Base-by-base conservation (phyloP, 1,140 invertebrate genomes). In the Sitodiplosis mosellana region DNA sequence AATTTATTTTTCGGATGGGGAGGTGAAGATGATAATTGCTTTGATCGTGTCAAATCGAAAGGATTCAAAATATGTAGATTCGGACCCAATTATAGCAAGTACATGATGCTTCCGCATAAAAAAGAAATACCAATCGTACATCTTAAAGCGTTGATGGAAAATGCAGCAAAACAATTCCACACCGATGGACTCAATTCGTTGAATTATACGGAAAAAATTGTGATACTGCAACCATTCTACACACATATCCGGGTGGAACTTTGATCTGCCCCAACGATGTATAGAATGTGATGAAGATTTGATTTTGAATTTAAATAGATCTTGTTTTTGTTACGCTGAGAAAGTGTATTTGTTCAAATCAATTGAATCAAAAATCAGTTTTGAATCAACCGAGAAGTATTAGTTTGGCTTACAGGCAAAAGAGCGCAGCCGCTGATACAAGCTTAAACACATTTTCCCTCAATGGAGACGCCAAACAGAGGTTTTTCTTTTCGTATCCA, bases 11-110 rank as follows among this genome's bases (percentile, higher is more conserved):
- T 77, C 70, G 88, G 85, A 0, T 89, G 83, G 83, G 85, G 77
- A 48, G 79, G 83, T 36, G 87, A 92, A 68, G 87, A 92, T 66
- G 89, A 93, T 68, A 90, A 96, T 63, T 79, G 95, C 58, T 84
- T 78, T 54, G 68, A 59, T 36, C 65, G 81, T 37, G 58, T 84
- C 34, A 58, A 67, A 21, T 54, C 61, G 37, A 58, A 68, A 50
- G 64, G 71, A 21, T 61, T 77, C 14, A 65, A 72, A 54, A 67
- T 84, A 12, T 77, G 73, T 51, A 71, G 84, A 52, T 86, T 87
- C 65, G 72, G 76, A 46, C 76, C 82, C 19, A 61, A 72, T 15
- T 67, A 81, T 18, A 81, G 83, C 47, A 70, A 72, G 45, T 91
- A 88, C 63, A 78, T 78, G 22, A 87, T 88, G 83, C 57, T 85